Conservation (phyloP, 2,113 vertebrate species). For the Aptenodytes forsteri region DNA sequence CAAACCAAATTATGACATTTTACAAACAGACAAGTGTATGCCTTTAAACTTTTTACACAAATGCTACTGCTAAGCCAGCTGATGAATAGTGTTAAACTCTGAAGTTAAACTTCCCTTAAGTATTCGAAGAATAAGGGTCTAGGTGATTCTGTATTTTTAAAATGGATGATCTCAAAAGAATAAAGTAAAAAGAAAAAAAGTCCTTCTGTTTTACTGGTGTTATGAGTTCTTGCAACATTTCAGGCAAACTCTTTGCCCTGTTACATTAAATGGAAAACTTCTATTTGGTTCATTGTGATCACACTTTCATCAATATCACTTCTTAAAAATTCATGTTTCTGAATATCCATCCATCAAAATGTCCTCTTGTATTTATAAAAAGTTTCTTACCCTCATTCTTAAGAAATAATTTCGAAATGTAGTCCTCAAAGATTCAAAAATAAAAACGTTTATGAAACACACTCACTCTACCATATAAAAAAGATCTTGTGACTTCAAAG, state of each 20-base stretch:
- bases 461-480: neutral
- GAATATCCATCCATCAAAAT: neutral
- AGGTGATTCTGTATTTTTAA: neutral
- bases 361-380: neutral
- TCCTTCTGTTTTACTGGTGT: neutral
- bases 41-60: neutral
- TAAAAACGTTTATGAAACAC: neutral
- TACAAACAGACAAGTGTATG: neutral
- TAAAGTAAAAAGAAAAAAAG: neutral
- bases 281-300: neutral
- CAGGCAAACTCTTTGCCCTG: neutral
- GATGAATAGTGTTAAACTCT: neutral
- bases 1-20: neutral
- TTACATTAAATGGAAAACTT: neutral
- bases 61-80: neutral
- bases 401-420: neutral
- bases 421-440: neutral
- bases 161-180: neutral
- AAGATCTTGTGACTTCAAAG: neutral
- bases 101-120: neutral
- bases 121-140: neutral
- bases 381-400: neutral
- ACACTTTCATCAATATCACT: neutral
- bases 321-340: neutral
- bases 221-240: neutral